Evolutionary conservation across 2,888 invertebrate species (phyloP).

Genomic region (Plusia festucae): DNA sequence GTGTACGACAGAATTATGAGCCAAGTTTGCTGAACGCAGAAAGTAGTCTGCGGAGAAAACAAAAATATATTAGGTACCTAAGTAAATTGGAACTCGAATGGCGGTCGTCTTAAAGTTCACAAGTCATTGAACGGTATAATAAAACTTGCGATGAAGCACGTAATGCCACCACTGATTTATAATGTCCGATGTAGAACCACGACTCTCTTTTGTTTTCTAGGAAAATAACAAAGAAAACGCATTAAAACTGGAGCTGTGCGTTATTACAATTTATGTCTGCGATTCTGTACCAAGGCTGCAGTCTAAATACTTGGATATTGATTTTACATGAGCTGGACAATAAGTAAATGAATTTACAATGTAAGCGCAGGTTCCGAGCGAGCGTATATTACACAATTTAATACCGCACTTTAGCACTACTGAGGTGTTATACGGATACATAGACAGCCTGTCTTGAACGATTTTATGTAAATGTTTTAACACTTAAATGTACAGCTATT

Average conservation of each 20-base stretch:
- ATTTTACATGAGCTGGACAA: constrained; percentile 23
- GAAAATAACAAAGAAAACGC: constrained; percentile 25
- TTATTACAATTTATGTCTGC: constrained; percentile 33
- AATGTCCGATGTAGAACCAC: constrained; percentile 12
- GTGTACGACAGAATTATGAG: constrained; percentile 77
- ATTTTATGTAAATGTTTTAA: constrained; percentile 7
- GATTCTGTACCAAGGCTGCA: constrained; percentile 14
- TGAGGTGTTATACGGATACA: constrained; percentile 11
- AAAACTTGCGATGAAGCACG: constrained; percentile 28
- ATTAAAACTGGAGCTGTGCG: constrained; percentile 13
- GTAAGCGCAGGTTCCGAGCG: constrained; percentile 19
- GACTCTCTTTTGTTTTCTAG: background rate
- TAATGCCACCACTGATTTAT: constrained; percentile 26
- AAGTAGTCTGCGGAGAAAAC: constrained; percentile 64
- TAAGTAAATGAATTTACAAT: constrained; percentile 47
- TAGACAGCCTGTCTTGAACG: constrained; percentile 13
- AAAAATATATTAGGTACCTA: constrained; percentile 66
- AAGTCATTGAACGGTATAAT: constrained; percentile 32
- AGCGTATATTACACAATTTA: constrained; percentile 37
- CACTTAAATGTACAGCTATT: background rate
- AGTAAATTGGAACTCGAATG: constrained; percentile 52
- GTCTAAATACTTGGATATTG: constrained; percentile 20
- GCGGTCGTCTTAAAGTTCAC: constrained; percentile 44
- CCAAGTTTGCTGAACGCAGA: constrained; percentile 72
- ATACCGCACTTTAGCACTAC: constrained; percentile 16